A percentile compares a stretch with the other conserved stretches of the same genome.
Evolutionary conservation across 2,797 vertebrate species (phyloP).

Genomic region (Melanotaenia nigrans): DNA sequence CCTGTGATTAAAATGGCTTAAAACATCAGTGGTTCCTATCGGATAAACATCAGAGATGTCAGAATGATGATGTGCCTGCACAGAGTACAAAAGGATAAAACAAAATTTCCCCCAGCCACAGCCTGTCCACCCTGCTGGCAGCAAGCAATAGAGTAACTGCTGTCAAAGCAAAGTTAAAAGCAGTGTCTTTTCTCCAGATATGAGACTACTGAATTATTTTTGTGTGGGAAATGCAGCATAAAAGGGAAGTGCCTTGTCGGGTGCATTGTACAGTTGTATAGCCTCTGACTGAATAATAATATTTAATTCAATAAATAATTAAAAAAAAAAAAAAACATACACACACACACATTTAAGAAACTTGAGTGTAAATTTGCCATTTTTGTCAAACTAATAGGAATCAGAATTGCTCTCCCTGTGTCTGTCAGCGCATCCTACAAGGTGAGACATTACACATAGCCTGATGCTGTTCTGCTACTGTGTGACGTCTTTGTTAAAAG

Average conservation of each 20-base stretch:
- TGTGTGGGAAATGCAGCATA: background rate
- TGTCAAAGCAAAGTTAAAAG: too few species aligned
- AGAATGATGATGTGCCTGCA: too few species aligned
- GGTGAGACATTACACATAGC: background rate
- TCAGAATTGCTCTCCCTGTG: background rate
- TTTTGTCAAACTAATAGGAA: background rate
- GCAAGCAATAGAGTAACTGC: too few species aligned
- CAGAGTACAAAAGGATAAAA: background rate
- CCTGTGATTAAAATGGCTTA: too few species aligned
- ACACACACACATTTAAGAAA: background rate
- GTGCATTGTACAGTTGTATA: background rate
- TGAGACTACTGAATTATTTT: background rate
- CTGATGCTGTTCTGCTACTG: background rate
- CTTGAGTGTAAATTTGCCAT: background rate
- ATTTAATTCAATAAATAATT: background rate
- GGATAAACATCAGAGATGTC: too few species aligned
- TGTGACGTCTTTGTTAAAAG: slow-evolving; percentile 32
- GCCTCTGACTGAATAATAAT: background rate
- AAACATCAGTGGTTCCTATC: too few species aligned
- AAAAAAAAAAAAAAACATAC: too few species aligned
- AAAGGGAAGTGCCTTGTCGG: background rate
- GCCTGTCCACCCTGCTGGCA: too few species aligned
- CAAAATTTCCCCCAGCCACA: background rate
- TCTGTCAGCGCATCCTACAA: background rate
- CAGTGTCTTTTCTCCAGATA: background rate